A percentile compares a stretch with the other conserved stretches of the same genome.
phyloP scores from a whole-genome alignment of 2,113 vertebrate species.

The Stictonetta naevosa region DNA sequence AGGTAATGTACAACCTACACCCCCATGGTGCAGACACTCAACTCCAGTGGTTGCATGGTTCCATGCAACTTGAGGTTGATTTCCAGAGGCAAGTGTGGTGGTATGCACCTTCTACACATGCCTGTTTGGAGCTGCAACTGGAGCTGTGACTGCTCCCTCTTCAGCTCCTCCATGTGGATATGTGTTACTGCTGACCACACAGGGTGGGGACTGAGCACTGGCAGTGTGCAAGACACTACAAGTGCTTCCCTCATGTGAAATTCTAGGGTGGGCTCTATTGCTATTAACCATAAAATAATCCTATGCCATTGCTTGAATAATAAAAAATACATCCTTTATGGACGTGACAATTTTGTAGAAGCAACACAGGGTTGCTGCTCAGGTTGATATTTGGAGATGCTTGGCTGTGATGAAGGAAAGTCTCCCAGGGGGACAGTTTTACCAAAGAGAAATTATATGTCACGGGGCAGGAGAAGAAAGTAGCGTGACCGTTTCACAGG shows the following conservation, averaged over 20 bases:
- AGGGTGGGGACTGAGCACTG: background rate
- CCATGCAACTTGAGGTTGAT: background rate
- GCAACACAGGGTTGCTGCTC: background rate
- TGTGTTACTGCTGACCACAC: background rate
- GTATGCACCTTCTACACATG: fast-evolving
- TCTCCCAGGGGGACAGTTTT: background rate
- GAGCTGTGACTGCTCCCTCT: background rate
- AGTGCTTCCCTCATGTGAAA: background rate
- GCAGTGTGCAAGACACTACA: fast-evolving
- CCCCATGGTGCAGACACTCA: background rate
- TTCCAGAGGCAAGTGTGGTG: background rate
- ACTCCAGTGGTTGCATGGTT: background rate
- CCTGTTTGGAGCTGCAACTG: background rate
- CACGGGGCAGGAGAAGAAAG: background rate
- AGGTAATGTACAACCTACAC: fast-evolving
- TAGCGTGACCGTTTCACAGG: background rate
- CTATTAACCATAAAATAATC: background rate
- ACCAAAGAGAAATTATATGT: background rate
- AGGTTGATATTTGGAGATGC: background rate
- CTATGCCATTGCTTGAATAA: background rate
- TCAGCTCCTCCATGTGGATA: background rate
- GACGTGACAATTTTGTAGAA: background rate
- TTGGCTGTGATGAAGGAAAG: background rate
- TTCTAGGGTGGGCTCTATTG: background rate
- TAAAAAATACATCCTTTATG: background rate